Conservation (phyloP, 2,113 vertebrate genomes). For the Corapipo altera region DNA sequence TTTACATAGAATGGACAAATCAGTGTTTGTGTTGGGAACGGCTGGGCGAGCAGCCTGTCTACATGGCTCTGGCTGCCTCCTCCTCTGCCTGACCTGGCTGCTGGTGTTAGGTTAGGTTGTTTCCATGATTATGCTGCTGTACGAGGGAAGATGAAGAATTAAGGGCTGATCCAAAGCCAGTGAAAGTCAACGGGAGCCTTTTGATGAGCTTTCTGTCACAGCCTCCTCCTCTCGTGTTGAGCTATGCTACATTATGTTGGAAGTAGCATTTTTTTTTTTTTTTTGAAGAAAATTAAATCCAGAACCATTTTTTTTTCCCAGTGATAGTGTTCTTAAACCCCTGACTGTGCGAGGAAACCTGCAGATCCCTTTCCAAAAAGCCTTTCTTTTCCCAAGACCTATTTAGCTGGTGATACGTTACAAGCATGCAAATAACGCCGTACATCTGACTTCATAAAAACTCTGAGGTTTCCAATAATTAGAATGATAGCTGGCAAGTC, state of each 20-base stretch:
- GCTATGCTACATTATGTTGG: conserved; percentile 20
- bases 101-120: not conserved
- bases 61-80: not conserved
- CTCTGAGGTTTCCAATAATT: conserved; percentile 63
- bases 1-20: conserved; percentile 83
- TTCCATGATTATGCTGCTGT: not conserved
- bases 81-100: not conserved
- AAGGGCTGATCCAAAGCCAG: not conserved
- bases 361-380: not conserved
- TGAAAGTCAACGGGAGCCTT: conserved; percentile 21
- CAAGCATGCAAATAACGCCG: conserved; percentile 14
- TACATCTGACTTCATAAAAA: conserved; percentile 46
- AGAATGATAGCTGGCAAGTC: conserved; percentile 71
- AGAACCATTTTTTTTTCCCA: not conserved
- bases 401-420: not conserved
- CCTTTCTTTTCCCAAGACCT: not conserved
- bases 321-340: not conserved
- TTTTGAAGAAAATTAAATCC: conserved; percentile 30
- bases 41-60: not conserved
- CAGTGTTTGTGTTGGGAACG: conserved; percentile 54
- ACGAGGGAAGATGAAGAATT: not conserved
- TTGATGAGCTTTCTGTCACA: not conserved
- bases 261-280: not conserved
- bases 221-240: conserved; percentile 9
- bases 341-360: not conserved